Conservation (phyloP, 2,888 invertebrate species). For the Epiblema foenella region DNA sequence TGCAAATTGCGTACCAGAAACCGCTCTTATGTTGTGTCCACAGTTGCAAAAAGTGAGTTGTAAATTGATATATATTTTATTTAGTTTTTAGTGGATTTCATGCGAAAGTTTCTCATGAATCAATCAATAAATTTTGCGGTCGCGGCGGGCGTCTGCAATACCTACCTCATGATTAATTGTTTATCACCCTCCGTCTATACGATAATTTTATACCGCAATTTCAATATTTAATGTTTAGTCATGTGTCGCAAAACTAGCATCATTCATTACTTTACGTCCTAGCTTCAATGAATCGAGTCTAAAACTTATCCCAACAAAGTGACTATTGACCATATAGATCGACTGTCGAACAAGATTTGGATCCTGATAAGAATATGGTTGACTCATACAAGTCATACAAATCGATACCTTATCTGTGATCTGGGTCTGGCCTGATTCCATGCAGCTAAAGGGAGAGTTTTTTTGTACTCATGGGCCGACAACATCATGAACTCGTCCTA, state of each 20-base stretch:
- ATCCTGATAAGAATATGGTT: background rate
- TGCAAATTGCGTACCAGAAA: too few species aligned
- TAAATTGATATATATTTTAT: too few species aligned
- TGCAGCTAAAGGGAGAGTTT: background rate
- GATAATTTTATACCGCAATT: slow-evolving; percentile 17
- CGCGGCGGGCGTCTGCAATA: too few species aligned
- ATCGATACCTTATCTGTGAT: background rate
- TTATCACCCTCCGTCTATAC: too few species aligned
- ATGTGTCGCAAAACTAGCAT: background rate
- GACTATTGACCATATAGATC: background rate
- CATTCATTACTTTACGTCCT: too few species aligned
- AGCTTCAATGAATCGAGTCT: too few species aligned
- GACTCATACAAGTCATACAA: background rate
- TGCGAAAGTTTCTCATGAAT: background rate
- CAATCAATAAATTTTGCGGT: background rate
- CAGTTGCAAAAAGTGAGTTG: too few species aligned
- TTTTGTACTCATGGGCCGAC: background rate
- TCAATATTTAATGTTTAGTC: slow-evolving; percentile 6
- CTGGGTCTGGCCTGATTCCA: background rate
- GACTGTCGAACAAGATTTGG: background rate
- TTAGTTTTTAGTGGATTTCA: too few species aligned
- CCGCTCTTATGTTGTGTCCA: too few species aligned
- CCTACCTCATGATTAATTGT: background rate
- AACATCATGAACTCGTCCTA: background rate
- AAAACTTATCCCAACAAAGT: background rate